Evolutionary conservation across 1,140 invertebrate species (phyloP).

Genomic region (Pseudomyrmex pallidus): DNA sequence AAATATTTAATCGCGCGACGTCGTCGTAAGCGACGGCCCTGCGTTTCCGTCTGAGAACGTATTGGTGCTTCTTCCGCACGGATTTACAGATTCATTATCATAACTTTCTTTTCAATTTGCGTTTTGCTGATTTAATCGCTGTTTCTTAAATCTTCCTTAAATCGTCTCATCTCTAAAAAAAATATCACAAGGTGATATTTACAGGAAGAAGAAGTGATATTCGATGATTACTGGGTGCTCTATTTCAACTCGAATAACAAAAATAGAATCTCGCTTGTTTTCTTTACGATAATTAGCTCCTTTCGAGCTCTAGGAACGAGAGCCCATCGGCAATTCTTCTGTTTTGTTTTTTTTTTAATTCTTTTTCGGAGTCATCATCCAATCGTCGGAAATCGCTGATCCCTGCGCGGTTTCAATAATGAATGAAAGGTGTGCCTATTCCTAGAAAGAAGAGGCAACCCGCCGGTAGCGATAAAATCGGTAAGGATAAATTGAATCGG

Average conservation of each 20-base stretch:
- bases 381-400: constrained; percentile 55
- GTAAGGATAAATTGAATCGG: constrained; percentile 78
- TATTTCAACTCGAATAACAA: background rate
- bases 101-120: constrained; percentile 44
- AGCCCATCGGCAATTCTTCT: constrained; percentile 21
- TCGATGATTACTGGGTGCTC: background rate
- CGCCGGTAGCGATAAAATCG: constrained; percentile 68
- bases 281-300: constrained; percentile 13
- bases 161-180: background rate
- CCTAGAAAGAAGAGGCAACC: constrained; percentile 54
- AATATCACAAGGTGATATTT: background rate
- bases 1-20: constrained; percentile 58
- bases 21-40: constrained; percentile 31
- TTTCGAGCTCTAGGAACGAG: background rate
- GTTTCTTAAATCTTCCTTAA: background rate
- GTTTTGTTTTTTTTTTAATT: constrained; percentile 6
- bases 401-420: constrained; percentile 61
- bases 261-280: constrained; percentile 40
- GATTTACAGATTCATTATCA: constrained; percentile 39
- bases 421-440: constrained; percentile 72
- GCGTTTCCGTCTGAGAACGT: background rate
- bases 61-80: constrained; percentile 11
- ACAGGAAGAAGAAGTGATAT: background rate
- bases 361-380: constrained; percentile 12
- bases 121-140: constrained; percentile 24